phyloP scores from a whole-genome alignment of 2,888 invertebrate species.

The Lochmaea capreae region DNA sequence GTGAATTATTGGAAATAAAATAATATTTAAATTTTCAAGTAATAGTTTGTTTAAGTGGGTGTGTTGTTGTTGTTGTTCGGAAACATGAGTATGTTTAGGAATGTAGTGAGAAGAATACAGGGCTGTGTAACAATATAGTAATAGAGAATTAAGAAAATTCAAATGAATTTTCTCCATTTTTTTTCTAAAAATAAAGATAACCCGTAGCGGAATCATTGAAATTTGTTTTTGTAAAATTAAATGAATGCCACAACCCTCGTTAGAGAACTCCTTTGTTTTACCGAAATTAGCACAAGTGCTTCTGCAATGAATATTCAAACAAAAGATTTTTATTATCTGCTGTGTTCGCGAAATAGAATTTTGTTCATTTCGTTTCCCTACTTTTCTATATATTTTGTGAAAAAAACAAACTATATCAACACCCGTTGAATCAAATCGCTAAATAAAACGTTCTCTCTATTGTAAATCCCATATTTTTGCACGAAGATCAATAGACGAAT shows the following conservation, averaged over 20 bases:
- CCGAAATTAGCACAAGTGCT: slow-evolving; percentile 8
- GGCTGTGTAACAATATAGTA: background rate
- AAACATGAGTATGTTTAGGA: background rate
- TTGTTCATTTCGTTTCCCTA: background rate
- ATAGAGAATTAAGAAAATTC: background rate
- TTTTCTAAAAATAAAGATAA: background rate
- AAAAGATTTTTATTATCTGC: slow-evolving; percentile 6
- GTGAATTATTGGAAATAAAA: no score
- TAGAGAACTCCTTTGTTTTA: background rate
- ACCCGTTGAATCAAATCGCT: background rate
- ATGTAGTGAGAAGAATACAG: background rate
- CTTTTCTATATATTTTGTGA: background rate
- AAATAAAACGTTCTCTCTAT: background rate
- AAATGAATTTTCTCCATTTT: background rate
- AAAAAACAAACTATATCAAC: background rate
- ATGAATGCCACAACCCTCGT: slow-evolving; percentile 5
- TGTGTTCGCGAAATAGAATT: background rate
- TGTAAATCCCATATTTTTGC: background rate
- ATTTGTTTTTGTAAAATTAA: background rate
- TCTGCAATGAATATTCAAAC: slow-evolving; percentile 1
- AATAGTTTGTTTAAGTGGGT: no score
- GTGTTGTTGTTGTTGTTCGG: no score
- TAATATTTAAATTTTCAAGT: no score
- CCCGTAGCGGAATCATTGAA: background rate
- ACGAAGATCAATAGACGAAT: background rate